Base-by-base conservation (phyloP, 2,888 invertebrate genomes). In the Epiblema foenella region DNA sequence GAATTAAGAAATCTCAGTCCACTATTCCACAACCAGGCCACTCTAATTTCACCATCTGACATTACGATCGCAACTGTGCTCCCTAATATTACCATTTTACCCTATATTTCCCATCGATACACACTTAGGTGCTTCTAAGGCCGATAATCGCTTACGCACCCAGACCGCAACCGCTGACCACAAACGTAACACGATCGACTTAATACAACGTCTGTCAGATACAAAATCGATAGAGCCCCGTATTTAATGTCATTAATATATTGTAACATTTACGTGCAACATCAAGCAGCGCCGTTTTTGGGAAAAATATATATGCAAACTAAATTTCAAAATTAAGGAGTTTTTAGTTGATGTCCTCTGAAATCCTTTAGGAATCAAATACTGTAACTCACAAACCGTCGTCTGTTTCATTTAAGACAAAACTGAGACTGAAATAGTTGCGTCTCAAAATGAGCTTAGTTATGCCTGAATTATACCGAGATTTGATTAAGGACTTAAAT, bases 401-500 rank as follows among this genome's bases (percentile, higher is more conserved):
- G 7, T 33, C 9, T 18, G 63, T 49, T 59, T 54, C 66, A 66
- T 66, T 46, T 54, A 17, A 69, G 42, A 59, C 59, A 60, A 54
- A 60, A 60, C 65, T 70, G 46, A 46, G 65, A 66, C 60, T 66
- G 17, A 29, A 64, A 56, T 70, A 70, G 66, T 33, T 20, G 39
- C 29, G 52, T 66, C 42, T 46, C 56, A 63, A 63, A 63, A 62
- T 33, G 52, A 70, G 65, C 70, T 66, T 59, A 65, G 69, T 66
- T 65, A 62, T 67, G 67, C 60, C 60, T 60, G 67, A 62, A 71
- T 66, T 60, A 57, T 56, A 46, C 49, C 20, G 37, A 54, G 71
- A 57, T 71, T 71, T 67, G 71, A 71, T 71, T 71, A 71, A 71
- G 66, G 71, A 62, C 66, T 71, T 71, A 71, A 71, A 71, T 71